Conservation (phyloP, 1,140 invertebrate species). For the Pogonus chalceus region DNA sequence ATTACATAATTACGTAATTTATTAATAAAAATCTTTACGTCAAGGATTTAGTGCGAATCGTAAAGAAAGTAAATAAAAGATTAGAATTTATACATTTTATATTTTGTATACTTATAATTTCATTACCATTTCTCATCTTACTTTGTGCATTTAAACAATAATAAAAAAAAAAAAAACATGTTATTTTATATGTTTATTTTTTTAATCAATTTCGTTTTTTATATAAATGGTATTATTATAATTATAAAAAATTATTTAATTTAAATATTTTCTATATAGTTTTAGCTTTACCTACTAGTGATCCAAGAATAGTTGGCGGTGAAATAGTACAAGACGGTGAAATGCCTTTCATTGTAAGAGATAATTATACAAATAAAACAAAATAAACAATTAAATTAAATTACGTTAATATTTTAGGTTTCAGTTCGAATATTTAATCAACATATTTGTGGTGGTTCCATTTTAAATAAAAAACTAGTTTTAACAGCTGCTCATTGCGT, state of each 20-base stretch:
- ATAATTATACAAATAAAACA: not conserved
- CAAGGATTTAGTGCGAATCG: too few relatives aligned
- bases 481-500: constrained; percentile 1
- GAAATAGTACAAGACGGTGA: not conserved
- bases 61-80: too few relatives aligned
- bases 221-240: not conserved
- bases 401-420: not conserved
- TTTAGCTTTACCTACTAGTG: not conserved
- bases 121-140: too few relatives aligned
- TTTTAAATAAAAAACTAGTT: not conserved
- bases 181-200: too few relatives aligned
- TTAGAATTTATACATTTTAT: too few relatives aligned
- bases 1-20: too few relatives aligned
- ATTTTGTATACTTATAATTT: too few relatives aligned
- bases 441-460: not conserved
- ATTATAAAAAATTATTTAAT: not conserved
- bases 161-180: too few relatives aligned
- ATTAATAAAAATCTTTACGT: too few relatives aligned
- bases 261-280: not conserved
- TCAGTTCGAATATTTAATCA: not conserved
- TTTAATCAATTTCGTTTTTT: too few relatives aligned
- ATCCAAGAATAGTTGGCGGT: not conserved
- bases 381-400: not conserved
- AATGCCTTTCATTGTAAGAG: not conserved
- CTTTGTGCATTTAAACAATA: too few relatives aligned